Percentiles rank a stretch among this genome's conserved stretches.
These are phyloP conservation scores for Tetramorium parvispinum DNA, from an alignment of 1,140 invertebrate species.

Conservation along the genomic window DNA sequence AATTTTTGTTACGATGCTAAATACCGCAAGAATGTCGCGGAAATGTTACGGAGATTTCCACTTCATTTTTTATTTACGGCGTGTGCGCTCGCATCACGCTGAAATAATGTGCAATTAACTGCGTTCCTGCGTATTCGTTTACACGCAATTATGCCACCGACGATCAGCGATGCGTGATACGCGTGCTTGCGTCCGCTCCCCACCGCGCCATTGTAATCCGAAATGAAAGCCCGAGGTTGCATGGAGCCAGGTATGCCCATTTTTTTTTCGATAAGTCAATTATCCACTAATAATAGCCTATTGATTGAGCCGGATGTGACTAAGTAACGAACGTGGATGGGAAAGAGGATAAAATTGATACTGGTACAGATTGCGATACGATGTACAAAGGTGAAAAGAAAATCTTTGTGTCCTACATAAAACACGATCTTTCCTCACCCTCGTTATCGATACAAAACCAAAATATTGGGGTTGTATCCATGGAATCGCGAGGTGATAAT, in stretches of 20 bases:
- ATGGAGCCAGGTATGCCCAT: background rate
- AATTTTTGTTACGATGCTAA: background rate
- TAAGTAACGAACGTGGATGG: conserved; percentile 15
- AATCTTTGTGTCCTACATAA: background rate
- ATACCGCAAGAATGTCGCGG: background rate
- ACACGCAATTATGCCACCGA: conserved; percentile 41
- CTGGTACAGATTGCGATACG: background rate
- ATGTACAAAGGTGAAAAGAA: background rate
- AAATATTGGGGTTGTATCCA: background rate
- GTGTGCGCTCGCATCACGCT: background rate
- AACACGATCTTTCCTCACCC: background rate
- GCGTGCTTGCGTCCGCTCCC: background rate
- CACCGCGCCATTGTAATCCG: conserved; percentile 10
- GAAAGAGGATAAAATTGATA: conserved; percentile 4
- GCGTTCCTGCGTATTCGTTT: conserved; percentile 42
- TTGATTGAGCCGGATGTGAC: background rate
- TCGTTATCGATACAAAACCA: background rate
- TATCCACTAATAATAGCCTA: conserved; percentile 14
- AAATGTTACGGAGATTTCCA: background rate
- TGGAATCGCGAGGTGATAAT: background rate
- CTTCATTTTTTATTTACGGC: background rate
- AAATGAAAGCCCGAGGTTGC: conserved; percentile 28
- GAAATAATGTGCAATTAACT: conserved; percentile 53
- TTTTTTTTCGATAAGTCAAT: conserved; percentile 38
- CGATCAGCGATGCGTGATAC: conserved; percentile 26